Evolutionary conservation across 2,888 invertebrate species (phyloP), one percentile per base, ranked within the genome.

Genomic region (Idaea biselata): DNA sequence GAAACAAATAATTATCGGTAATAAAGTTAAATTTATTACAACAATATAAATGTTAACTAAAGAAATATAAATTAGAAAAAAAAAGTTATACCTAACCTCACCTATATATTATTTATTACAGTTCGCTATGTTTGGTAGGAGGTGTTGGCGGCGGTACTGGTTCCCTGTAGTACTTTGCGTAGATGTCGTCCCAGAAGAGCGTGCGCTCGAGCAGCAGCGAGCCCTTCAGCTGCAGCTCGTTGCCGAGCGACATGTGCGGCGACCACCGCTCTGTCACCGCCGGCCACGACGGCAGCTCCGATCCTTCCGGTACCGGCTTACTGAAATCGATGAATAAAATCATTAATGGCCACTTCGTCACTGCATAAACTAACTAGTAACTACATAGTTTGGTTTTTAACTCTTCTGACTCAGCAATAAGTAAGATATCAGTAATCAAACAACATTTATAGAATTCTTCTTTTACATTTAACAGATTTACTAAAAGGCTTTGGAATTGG

Each of bases 141-240:
- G 66, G 70, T n/a, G 55, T 2, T 8, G 74, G 71, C 2, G 83
- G 80, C 2, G 79, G 66, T 6, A 69, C 60, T 0, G 84, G 82
- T 3, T 68, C 33, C 6, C 76, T 69, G 61, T 81, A 82, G 65
- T 82, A 65, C 58, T 76, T 72, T 2, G 69, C 64, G 66, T 84
- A 86, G 56, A 85, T 77, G 17, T 63, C 58, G 57, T 82, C 77
- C 84, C 84, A 85, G 64, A 85, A 78, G 11, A 58, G 61, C 6
- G 65, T 56, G 17, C 81, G 76, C 0, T 66, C 63, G 18, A 68
- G 64, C 6, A 79, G 65, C 55, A 80, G 63, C 1, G 68, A 63
- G 6, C 67, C 70, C n/a, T 69, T 76, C 60, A 83, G 69, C 65
- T 74, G 64, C 59, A 79, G 56, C 16, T 63, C 62, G 14, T 58